phyloP scores from a whole-genome alignment of 2,797 vertebrate genomes.

The Argentina silus region DNA sequence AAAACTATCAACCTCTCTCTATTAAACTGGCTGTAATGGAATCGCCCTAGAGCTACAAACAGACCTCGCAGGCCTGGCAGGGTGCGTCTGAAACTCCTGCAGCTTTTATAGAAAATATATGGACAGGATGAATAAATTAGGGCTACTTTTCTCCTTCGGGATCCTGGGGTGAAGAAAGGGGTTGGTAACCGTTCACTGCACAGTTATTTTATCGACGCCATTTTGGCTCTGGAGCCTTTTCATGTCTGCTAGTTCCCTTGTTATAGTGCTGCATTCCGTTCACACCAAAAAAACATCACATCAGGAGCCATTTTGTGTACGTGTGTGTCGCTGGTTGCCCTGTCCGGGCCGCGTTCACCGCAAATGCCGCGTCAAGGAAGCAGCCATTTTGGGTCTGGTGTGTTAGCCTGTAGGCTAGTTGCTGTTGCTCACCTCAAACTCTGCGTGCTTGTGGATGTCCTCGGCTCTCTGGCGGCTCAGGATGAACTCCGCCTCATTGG shows the following conservation, averaged over 20 bases:
- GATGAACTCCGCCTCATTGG: slow-evolving; percentile 98
- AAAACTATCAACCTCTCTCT: slow-evolving; percentile 35
- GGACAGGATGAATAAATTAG: slow-evolving; percentile 1
- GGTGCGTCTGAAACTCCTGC: neutral
- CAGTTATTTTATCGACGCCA: neutral
- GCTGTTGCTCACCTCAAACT: slow-evolving; percentile 89
- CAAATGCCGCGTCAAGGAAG: neutral
- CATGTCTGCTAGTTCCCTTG: neutral
- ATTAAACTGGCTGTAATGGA: slow-evolving; percentile 32
- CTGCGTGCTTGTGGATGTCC: slow-evolving; percentile 95
- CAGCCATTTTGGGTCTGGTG: neutral
- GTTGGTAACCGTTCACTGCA: neutral
- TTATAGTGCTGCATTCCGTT: neutral
- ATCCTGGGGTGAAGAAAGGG: neutral
- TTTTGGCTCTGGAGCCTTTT: neutral
- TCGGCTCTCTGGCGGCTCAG: slow-evolving; percentile 95
- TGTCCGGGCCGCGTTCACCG: neutral
- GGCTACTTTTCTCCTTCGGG: neutral
- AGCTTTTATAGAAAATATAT: slow-evolving; percentile 20
- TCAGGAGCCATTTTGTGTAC: neutral
- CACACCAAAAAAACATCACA: too few species aligned
- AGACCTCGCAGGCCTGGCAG: slow-evolving; percentile 12
- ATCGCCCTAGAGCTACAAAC: slow-evolving; percentile 27
- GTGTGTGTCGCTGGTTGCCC: neutral
- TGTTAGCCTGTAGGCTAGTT: neutral